Evolutionary conservation across 2,113 vertebrate species (phyloP), one percentile per base, ranked within the genome.

Genomic region (Cyphomyrus discorhynchus): DNA sequence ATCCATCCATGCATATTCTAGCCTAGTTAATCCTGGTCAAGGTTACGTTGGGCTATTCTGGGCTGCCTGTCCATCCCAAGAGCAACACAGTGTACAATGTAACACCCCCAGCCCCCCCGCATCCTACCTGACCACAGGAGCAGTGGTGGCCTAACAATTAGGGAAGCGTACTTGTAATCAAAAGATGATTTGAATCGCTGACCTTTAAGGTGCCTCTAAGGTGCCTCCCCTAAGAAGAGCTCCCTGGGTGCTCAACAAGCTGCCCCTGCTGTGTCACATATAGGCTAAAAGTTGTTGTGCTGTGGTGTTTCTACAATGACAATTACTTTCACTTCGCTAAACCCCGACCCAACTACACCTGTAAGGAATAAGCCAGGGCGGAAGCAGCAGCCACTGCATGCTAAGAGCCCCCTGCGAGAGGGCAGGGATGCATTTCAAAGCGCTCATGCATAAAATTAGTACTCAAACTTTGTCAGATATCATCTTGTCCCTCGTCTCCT

Each of bases 361-460:
- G 47, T 52, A 85, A 47, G 46, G 21, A 27, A 27, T 52, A 47
- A 21, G 10, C n/a, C 84, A 15, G 45, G 17, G n/a, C 6, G 5
- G 47, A 4, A 35, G 50, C 83, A 27, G 46, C 45, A 46, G 10
- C 2, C 24, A 2, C 13, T 42, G 85, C 85, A 56, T 21, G 19
- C 47, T 39, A 87, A 87, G 5, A 3, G 35, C 27, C 2, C 15
- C 85, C 27, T 15, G 50, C 5, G 0, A 27, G 24, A 19, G 53
- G 50, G 21, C 49, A 56, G 85, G 27, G 31, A 42, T 87, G 50
- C 47, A 87, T 53, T n/a, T 52, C 31, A 35, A 87, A 21, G 3
- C 85, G 3, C 27, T 87, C 85, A 87, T 87, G 85, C 85, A 87
- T 87, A 87, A 87, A 87, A 87, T 87, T 87, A 87, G 85, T 87